Base-by-base conservation (phyloP, 2,113 vertebrate species). In the Lagopus leucura region DNA sequence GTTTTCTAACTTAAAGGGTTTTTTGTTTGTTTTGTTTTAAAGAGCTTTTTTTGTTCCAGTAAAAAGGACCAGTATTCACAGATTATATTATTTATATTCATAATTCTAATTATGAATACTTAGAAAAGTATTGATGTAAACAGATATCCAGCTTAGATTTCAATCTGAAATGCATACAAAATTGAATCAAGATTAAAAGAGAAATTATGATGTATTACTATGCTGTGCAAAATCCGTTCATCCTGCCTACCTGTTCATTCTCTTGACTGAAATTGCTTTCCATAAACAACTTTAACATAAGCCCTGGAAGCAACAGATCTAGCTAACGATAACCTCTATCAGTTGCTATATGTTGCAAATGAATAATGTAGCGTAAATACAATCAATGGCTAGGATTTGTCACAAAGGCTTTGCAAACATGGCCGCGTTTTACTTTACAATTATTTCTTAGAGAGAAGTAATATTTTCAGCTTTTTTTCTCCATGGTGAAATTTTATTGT, bases 371-470 rank as follows among this genome's bases (percentile, higher is more conserved):
- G 24, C 9, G 13, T 19, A 55, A 36, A 30, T 2, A 2, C 0
- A 63, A 64, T 63, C 66, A 30, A 10, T 10, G 72, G 88, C 13
- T 7, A 40, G 42, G 58, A 70, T 60, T 85, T 89, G 71, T 63
- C 75, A 76, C 54, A 24, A 3, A 38, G 32, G 27, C 24, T 76
- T n/a, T 40, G 43, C 36, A 36, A 65, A 15, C 48, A 14, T 2
- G 1, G 5, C 3, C 1, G 0, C 7, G 1, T 72, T 75, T 55
- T 38, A 30, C 11, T 69, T 24, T 27, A 24, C 30, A 38, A 22
- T 5, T n/a, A 2, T 45, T 65, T 82, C 71, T 63, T 6, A 22
- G 14, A n/a, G 28, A 61, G 36, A 76, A 32, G 30, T 16, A 65
- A 18, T 25, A 24, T 28, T 78, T 60, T 88, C 66, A 15, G 16